Evolutionary conservation across 2,797 vertebrate genomes (phyloP).

Genomic region (Perodicticus potto): DNA sequence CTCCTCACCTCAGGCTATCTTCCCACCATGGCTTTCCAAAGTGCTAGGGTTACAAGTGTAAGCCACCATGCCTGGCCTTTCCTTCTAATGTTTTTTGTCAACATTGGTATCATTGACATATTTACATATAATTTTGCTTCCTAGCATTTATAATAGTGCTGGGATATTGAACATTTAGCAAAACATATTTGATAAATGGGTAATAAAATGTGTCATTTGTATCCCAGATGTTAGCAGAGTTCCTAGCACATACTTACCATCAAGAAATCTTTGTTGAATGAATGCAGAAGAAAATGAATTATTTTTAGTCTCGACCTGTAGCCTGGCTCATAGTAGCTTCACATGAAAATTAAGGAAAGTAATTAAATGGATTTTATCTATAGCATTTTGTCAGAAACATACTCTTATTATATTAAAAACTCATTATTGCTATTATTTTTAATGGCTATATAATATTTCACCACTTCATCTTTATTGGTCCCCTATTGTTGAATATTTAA

Average conservation of each 20-base stretch:
- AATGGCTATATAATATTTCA: not conserved
- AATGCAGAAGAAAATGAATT: not conserved
- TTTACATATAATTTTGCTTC: not conserved
- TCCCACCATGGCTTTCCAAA: not conserved
- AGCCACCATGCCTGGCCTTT: not conserved
- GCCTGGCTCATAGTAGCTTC: not conserved
- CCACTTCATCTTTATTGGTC: not conserved
- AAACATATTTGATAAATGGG: fast-evolving
- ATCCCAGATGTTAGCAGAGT: not conserved
- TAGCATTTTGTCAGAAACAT: not conserved
- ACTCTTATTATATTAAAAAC: not conserved
- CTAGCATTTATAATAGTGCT: not conserved
- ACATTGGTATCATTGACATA: not conserved
- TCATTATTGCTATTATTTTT: not conserved
- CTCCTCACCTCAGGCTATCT: not conserved
- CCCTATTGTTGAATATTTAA: not conserved
- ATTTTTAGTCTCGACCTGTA: not conserved
- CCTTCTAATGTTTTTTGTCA: not conserved
- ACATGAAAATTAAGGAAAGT: not conserved
- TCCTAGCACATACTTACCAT: no score
- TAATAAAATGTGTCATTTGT: no score
- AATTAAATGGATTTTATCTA: not conserved
- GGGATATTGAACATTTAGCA: no score
- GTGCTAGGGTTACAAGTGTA: not conserved
- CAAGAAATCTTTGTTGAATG: not conserved